Conservation (phyloP, 2,797 vertebrate species). For the Scleropages formosus region DNA sequence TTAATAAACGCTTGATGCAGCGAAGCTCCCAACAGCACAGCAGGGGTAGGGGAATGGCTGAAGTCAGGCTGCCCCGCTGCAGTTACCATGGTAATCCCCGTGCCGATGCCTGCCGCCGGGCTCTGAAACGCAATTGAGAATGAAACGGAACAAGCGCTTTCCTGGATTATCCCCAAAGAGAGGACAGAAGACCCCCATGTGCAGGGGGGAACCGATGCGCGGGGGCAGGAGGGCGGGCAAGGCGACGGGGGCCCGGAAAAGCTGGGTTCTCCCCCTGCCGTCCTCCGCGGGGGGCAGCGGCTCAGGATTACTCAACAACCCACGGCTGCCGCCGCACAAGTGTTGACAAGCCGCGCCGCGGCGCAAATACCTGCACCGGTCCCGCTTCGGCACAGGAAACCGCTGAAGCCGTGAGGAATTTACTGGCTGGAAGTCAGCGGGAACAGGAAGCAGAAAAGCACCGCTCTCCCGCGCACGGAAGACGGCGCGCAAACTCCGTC, state of each 20-base stretch:
- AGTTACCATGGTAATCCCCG: conserved; percentile 13
- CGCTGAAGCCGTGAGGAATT: no score
- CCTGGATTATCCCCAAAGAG: conserved; percentile 11
- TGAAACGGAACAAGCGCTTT: not conserved
- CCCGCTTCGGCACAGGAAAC: conserved; percentile 10
- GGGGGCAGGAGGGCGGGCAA: not conserved
- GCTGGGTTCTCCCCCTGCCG: not conserved
- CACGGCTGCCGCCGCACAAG: not conserved
- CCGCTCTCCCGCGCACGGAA: not conserved
- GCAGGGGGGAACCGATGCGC: not conserved
- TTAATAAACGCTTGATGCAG: no score
- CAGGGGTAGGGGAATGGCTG: not conserved
- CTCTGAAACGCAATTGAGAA: not conserved
- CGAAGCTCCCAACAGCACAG: not conserved
- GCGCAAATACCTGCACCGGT: not conserved
- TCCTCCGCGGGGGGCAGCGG: not conserved
- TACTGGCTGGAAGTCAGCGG: not conserved
- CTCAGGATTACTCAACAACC: not conserved
- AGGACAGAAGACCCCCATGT: conserved; percentile 10
- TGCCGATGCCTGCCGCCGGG: not conserved
- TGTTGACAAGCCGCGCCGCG: not conserved
- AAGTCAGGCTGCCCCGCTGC: not conserved
- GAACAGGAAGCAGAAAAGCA: no score
- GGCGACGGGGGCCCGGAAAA: not conserved
- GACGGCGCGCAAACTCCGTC: not conserved